A percentile compares a stretch with the other conserved stretches of the same genome.
Conservation (phyloP, 2,888 invertebrate genomes). For the Cacoxenus indagator region DNA sequence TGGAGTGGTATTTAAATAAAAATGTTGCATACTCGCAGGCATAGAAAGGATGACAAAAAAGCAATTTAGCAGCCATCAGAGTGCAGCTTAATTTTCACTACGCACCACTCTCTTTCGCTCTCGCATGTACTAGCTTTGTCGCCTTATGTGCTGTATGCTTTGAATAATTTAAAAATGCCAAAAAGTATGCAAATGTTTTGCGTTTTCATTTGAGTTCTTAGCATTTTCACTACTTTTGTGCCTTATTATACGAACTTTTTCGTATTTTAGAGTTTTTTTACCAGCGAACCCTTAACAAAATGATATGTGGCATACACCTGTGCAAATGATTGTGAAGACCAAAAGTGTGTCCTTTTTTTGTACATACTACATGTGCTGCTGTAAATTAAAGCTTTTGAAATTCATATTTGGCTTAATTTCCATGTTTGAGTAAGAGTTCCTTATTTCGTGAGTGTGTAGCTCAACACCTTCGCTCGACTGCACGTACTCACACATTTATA, state of each 20-base stretch:
- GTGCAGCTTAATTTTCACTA: conserved; percentile 57
- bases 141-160: conserved; percentile 42
- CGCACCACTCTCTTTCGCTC: conserved; percentile 1
- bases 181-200: conserved; percentile 58
- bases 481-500: background rate
- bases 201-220: conserved; percentile 8
- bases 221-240: background rate
- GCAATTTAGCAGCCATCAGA: conserved; percentile 9
- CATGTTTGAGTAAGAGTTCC: background rate
- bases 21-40: conserved; percentile 56
- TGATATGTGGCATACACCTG: conserved; percentile 13
- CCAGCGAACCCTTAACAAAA: background rate
- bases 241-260: background rate
- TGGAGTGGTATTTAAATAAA: conserved; percentile 63
- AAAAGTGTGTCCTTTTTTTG: conserved; percentile 13
- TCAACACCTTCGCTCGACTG: conserved; percentile 9
- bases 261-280: conserved; percentile 1
- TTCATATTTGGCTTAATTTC: conserved; percentile 17
- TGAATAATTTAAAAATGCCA: conserved; percentile 58
- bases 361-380: background rate
- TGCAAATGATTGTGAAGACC: conserved; percentile 19
- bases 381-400: conserved; percentile 20
- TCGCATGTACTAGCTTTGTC: conserved; percentile 9
- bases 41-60: conserved; percentile 17
- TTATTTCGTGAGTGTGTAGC: background rate